Evolutionary conservation across 2,888 invertebrate species (phyloP).

Genomic region (Cryptus armator): DNA sequence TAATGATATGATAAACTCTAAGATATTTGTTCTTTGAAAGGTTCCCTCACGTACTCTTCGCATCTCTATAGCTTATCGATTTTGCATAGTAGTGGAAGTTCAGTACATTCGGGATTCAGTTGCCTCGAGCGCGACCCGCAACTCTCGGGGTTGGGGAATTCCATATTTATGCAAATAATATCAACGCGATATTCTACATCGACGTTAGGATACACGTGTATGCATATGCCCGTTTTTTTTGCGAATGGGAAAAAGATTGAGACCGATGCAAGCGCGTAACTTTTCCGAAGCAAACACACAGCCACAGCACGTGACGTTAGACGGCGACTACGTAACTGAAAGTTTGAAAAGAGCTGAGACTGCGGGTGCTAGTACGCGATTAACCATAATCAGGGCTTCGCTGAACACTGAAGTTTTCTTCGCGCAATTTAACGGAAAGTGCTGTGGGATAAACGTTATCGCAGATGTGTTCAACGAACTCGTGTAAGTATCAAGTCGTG

Average conservation of each 20-base stretch:
- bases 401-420: constrained; percentile 14
- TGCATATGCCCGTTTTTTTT: constrained; percentile 19
- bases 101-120: constrained; percentile 46
- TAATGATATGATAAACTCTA: neutral
- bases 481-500: neutral
- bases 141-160: constrained; percentile 30
- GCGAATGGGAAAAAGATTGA: constrained; percentile 37
- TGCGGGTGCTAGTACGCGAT: neutral
- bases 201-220: constrained; percentile 18
- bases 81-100: constrained; percentile 47
- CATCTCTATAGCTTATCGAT: constrained; percentile 60
- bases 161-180: constrained; percentile 69
- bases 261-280: neutral
- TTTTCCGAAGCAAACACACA: constrained; percentile 7
- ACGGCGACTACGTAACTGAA: neutral
- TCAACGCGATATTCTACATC: constrained; percentile 39
- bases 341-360: constrained; percentile 18
- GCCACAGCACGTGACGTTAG: neutral
- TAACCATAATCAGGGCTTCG: constrained; percentile 17
- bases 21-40: neutral
- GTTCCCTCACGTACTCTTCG: neutral
- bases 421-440: constrained; percentile 2
- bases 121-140: constrained; percentile 40
- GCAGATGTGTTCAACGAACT: neutral
- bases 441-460: neutral